phyloP scores from a whole-genome alignment of 2,888 invertebrate genomes.

The Platerodrilus igneus region DNA sequence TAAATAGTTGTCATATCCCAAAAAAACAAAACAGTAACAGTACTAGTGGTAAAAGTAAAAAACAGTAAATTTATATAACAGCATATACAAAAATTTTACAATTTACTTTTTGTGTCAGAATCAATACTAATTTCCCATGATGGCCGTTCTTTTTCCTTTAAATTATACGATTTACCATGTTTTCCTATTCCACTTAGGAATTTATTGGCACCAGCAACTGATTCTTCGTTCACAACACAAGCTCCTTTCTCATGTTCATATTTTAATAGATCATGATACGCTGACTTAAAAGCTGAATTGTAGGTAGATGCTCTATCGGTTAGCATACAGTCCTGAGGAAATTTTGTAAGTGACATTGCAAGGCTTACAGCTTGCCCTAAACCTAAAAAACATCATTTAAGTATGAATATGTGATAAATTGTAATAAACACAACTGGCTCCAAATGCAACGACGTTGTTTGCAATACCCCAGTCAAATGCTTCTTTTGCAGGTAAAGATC shows the following conservation, averaged over 20 bases:
- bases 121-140: conserved; percentile 56
- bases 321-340: conserved; percentile 62
- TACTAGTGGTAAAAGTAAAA: neutral
- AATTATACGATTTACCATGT: conserved; percentile 62
- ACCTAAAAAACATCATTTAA: conserved; percentile 47
- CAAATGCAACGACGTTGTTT: conserved; percentile 73
- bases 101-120: conserved; percentile 7
- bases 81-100: conserved; percentile 1
- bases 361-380: conserved; percentile 71
- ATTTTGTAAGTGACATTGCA: conserved; percentile 69
- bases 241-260: conserved; percentile 57
- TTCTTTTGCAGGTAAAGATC: conserved; percentile 70
- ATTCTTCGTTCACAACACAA: conserved; percentile 60
- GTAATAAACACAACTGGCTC: conserved; percentile 59
- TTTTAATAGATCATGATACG: conserved; percentile 64
- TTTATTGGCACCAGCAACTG: conserved; percentile 62
- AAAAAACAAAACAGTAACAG: neutral
- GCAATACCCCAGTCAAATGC: conserved; percentile 79
- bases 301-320: conserved; percentile 59
- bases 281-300: conserved; percentile 63
- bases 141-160: conserved; percentile 56
- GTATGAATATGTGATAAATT: conserved; percentile 2
- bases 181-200: conserved; percentile 65
- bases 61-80: neutral
- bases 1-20: too few species aligned